Evolutionary conservation across 2,888 invertebrate genomes (phyloP).

Genomic region (Tenthredo distinguenda): DNA sequence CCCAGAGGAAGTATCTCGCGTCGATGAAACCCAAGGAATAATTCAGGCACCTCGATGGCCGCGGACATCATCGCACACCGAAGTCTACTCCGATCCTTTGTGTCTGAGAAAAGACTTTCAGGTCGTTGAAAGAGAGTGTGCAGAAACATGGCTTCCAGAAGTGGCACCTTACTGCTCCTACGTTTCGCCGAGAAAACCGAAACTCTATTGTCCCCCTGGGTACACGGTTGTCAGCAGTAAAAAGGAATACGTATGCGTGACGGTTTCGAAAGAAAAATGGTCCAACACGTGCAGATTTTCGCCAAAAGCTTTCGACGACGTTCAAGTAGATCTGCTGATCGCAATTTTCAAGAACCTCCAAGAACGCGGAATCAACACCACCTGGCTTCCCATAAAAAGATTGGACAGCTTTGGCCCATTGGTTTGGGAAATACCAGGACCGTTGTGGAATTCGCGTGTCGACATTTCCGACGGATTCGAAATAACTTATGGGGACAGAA

Average conservation of each 20-base stretch:
- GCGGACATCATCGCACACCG: slow-evolving; percentile 8
- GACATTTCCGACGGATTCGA: background rate
- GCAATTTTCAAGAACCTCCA: slow-evolving; percentile 55
- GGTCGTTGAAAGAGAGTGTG: slow-evolving; percentile 67
- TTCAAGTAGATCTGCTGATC: slow-evolving; percentile 57
- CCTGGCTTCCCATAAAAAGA: slow-evolving; percentile 68
- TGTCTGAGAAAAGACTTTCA: slow-evolving; percentile 69
- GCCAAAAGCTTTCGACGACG: slow-evolving; percentile 61
- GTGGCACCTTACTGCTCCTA: slow-evolving; percentile 62
- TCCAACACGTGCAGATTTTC: slow-evolving; percentile 66
- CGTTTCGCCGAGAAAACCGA: slow-evolving; percentile 54
- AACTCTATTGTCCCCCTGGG: slow-evolving; percentile 62
- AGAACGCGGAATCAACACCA: slow-evolving; percentile 48
- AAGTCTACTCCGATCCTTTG: slow-evolving; percentile 69
- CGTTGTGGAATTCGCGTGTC: slow-evolving; percentile 21
- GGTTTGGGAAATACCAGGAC: slow-evolving; percentile 50
- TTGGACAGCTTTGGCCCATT: slow-evolving; percentile 54
- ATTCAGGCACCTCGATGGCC: slow-evolving; percentile 9
- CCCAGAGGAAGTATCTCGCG: slow-evolving; percentile 37
- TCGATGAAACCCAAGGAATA: slow-evolving; percentile 25
- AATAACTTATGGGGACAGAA: slow-evolving; percentile 24
- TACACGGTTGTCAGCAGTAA: slow-evolving; percentile 56
- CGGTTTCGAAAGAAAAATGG: slow-evolving; percentile 66
- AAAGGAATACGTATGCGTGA: slow-evolving; percentile 68
- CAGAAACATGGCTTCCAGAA: slow-evolving; percentile 68